These are phyloP conservation scores for Agonopterix arenella DNA, from an alignment of 2,888 invertebrate genomes.

Conservation along the genomic window DNA sequence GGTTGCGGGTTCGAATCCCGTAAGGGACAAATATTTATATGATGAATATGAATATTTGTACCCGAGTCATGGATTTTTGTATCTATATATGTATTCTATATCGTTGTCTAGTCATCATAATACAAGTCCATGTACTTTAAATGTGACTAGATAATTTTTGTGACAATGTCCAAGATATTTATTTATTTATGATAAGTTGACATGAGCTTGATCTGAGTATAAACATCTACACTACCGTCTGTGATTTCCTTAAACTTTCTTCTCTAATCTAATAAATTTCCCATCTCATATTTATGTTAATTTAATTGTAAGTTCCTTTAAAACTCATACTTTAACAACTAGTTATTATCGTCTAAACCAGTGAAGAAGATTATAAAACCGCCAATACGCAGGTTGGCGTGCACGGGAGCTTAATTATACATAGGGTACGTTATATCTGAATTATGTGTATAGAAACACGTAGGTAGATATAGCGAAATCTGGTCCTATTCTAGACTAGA, in stretches of 20 bases:
- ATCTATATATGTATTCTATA: no score
- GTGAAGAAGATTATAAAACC: neutral
- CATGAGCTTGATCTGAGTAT: no score
- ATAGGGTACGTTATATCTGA: slow-evolving; percentile 6
- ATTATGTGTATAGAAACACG: slow-evolving; percentile 4
- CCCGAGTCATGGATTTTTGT: no score
- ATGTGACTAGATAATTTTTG: no score
- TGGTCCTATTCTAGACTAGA: slow-evolving; percentile 41
- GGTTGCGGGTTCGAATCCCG: no score
- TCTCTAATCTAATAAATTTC: slow-evolving; percentile 6
- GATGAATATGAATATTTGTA: no score
- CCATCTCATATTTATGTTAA: slow-evolving; percentile 19
- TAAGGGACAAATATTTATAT: no score
- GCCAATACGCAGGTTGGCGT: neutral
- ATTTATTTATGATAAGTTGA: no score
- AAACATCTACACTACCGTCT: no score
- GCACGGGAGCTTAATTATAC: slow-evolving; percentile 2
- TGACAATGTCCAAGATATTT: no score
- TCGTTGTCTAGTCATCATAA: no score
- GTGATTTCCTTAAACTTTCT: neutral
- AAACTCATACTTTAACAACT: slow-evolving; percentile 11
- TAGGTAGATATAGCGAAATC: slow-evolving; percentile 7
- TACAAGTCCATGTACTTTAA: no score
- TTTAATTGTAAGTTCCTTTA: slow-evolving; percentile 18
- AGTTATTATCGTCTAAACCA: slow-evolving; percentile 1